Evolutionary conservation across 2,797 vertebrate species (phyloP).

Genomic region (Brachymystax lenok): DNA sequence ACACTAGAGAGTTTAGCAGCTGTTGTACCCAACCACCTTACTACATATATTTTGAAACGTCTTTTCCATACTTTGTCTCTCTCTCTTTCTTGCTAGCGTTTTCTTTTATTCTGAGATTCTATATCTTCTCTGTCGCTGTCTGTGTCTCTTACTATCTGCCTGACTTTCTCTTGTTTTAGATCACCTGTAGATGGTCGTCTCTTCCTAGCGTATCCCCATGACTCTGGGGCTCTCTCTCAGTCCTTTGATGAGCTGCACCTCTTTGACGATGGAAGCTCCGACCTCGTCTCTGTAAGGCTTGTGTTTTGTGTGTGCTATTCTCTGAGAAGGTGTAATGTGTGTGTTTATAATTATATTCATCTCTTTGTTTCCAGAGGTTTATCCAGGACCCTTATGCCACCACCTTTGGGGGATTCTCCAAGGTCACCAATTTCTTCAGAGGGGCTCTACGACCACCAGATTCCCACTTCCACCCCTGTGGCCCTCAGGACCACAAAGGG

Average conservation of each 20-base stretch:
- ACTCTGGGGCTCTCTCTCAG: slow-evolving; percentile 81
- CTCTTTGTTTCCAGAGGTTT: slow-evolving; percentile 76
- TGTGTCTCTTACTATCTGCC: not conserved
- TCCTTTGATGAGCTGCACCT: slow-evolving; percentile 87
- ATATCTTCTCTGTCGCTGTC: not conserved
- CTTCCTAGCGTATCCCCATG: slow-evolving; percentile 85
- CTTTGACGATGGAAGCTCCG: slow-evolving; percentile 84
- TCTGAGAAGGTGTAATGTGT: not conserved
- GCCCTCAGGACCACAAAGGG: slow-evolving; percentile 52
- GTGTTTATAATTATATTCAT: not conserved
- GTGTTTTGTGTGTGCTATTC: not conserved
- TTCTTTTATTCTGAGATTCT: not conserved
- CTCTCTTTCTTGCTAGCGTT: too few species aligned
- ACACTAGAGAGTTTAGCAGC: not conserved
- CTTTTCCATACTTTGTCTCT: not conserved
- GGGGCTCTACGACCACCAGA: slow-evolving; percentile 83
- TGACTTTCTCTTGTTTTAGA: slow-evolving; percentile 55
- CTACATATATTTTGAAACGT: not conserved
- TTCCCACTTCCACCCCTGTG: slow-evolving; percentile 45
- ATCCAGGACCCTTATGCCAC: slow-evolving; percentile 92
- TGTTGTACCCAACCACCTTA: not conserved
- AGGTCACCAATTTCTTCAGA: slow-evolving; percentile 91
- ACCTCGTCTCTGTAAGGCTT: slow-evolving; percentile 83
- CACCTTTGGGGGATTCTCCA: slow-evolving; percentile 90
- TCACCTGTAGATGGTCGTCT: slow-evolving; percentile 87